Percentiles rank a stretch among this genome's conserved stretches.
Evolutionary conservation across 2,797 vertebrate species (phyloP).

Genomic region (Mycteria americana): DNA sequence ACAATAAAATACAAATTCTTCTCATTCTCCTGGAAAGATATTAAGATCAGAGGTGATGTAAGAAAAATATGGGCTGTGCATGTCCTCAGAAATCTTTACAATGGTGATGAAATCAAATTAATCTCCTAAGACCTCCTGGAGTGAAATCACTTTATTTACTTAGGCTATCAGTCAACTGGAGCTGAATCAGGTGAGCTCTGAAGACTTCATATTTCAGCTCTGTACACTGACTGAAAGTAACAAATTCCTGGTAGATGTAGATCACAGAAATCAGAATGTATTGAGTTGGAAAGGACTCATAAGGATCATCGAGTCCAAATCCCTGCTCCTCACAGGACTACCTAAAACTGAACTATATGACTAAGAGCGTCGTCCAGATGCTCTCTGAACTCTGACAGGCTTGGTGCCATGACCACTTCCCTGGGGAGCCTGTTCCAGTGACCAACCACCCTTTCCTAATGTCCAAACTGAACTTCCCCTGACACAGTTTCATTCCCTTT

Average conservation of each 20-base stretch:
- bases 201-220: neutral
- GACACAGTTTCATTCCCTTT: neutral
- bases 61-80: neutral
- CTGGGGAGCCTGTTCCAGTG: neutral
- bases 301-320: neutral
- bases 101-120: neutral
- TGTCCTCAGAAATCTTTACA: neutral
- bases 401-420: neutral
- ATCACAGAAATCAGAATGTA: neutral
- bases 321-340: neutral
- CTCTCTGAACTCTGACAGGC: neutral
- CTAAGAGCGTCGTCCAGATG: neutral
- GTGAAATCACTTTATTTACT: constrained; percentile 14
- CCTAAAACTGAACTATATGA: neutral
- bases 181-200: neutral
- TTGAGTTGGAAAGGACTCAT: neutral
- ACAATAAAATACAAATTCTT: neutral
- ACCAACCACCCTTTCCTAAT: neutral
- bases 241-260: neutral
- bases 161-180: neutral
- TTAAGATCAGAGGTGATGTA: neutral
- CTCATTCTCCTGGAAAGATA: neutral
- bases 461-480: neutral
- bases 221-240: neutral
- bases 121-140: neutral